A percentile compares a stretch with the other conserved stretches of the same genome.
phyloP scores from a whole-genome alignment of 2,888 invertebrate genomes.

The Rhingia rostrata region DNA sequence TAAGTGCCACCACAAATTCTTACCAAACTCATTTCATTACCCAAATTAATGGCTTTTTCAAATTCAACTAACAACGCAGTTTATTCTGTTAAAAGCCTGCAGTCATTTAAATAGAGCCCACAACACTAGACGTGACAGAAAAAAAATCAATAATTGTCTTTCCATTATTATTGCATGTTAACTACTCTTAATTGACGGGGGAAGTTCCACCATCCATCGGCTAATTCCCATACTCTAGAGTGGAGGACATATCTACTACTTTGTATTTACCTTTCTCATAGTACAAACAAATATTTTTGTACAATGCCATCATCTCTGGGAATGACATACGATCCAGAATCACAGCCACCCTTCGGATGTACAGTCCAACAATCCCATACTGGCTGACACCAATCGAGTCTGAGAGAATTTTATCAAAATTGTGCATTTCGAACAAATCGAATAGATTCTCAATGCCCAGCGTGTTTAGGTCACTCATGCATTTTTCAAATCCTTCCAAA shows the following conservation, averaged over 20 bases:
- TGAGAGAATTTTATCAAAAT: constrained; percentile 85
- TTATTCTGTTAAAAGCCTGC: constrained; percentile 18
- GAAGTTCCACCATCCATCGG: constrained; percentile 2
- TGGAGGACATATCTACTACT: not conserved
- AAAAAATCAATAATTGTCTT: constrained; percentile 44
- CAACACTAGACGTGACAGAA: constrained; percentile 3
- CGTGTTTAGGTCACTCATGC: constrained; percentile 83
- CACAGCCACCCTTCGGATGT: constrained; percentile 91
- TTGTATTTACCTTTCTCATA: constrained; percentile 84
- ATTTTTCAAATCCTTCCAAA: constrained; percentile 84
- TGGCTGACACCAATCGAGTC: constrained; percentile 83
- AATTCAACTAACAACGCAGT: not conserved
- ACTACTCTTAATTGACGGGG: constrained; percentile 30
- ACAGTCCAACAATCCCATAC: constrained; percentile 87
- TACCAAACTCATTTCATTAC: too few species aligned
- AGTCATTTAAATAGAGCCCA: constrained; percentile 3
- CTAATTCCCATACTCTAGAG: not conserved
- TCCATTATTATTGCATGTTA: constrained; percentile 5
- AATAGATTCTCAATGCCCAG: constrained; percentile 86
- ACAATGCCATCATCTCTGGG: constrained; percentile 90
- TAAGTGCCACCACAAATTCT: too few species aligned
- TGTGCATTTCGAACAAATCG: constrained; percentile 86
- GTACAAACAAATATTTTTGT: constrained; percentile 88
- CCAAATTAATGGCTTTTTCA: too few species aligned
- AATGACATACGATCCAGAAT: constrained; percentile 93